These are phyloP conservation scores for Pica pica DNA, from an alignment of 2,113 vertebrate species.

Conservation along the genomic window DNA sequence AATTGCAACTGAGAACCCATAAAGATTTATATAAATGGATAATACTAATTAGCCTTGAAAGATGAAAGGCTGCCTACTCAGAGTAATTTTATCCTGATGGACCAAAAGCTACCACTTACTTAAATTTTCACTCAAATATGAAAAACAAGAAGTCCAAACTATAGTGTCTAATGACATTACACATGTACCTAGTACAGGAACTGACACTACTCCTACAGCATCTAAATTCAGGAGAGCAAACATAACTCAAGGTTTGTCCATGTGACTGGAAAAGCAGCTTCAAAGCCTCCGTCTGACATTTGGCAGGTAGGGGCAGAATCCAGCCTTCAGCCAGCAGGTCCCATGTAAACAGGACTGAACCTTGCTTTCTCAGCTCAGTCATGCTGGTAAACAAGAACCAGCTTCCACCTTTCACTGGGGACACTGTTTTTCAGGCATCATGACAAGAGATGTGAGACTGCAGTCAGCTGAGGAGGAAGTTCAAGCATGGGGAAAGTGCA, in stretches of 20 bases:
- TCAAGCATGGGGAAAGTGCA: neutral
- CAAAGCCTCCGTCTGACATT: neutral
- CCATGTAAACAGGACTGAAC: neutral
- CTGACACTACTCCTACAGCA: neutral
- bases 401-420: neutral
- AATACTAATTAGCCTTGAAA: conserved; percentile 6
- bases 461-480: neutral
- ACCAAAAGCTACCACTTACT: neutral
- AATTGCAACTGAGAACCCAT: neutral
- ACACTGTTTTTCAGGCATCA: neutral
- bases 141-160: neutral
- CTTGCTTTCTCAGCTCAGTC: neutral
- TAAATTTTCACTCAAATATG: conserved; percentile 7
- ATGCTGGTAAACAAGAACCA: neutral
- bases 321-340: neutral
- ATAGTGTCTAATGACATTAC: neutral
- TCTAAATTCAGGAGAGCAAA: neutral
- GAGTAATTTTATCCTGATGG: neutral
- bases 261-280: neutral
- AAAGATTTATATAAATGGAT: conserved; percentile 9
- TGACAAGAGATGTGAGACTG: neutral
- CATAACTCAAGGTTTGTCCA: neutral
- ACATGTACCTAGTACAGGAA: neutral
- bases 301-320: neutral
- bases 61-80: neutral